Base-by-base conservation (phyloP, 92 coral and sea anemone genomes). In the Bergia sp. region DNA sequence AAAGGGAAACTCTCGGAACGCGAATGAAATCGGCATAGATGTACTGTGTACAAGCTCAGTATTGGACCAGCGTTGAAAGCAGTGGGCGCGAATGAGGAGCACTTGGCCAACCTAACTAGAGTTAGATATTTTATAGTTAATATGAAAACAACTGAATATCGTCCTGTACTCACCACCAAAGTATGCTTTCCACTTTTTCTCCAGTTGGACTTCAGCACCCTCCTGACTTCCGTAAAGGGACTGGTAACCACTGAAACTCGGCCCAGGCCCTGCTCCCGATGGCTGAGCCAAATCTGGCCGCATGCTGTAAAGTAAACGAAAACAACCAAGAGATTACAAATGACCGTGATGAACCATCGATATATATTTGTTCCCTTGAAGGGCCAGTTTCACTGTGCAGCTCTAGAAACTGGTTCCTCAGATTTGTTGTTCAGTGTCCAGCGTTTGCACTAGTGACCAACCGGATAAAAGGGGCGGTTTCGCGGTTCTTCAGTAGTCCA, bases 111-210 rank as follows among this genome's bases (percentile, higher is more conserved):
- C 29, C 50, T 45, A 45, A 45, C 50, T 45, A 45, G 4, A 45
- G 6, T 4, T 45, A 45, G 50, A 45, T 7, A 45, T 45, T 7
- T 45, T 45, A 7, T 45, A 45, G 50, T 7, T 45, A 45, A 45
- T 5, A 45, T 45, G 8, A 45, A 45, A 45, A 44, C 47, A 44
- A 45, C 50, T 45, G 8, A 45, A 45, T 2, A 45, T 45, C 50
- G 50, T 0, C 0, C 50, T 45, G 50, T 5, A 50, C 90, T 45
- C 49, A 96, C 99, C 98, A 92, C 99, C 99, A 91, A 96, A 96
- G 75, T 96, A 96, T 6, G 96, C 93, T 88, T 87, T 93, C 99
- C 99, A 96, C 58, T 96, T 96, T 69, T 91, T 91, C 80, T 96
- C 99, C 82, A 96, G 85, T 73, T 90, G 94, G 3, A 92, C 89